phyloP scores from a whole-genome alignment of 2,797 vertebrate genomes.

The Arnoldichthys spilopterus region DNA sequence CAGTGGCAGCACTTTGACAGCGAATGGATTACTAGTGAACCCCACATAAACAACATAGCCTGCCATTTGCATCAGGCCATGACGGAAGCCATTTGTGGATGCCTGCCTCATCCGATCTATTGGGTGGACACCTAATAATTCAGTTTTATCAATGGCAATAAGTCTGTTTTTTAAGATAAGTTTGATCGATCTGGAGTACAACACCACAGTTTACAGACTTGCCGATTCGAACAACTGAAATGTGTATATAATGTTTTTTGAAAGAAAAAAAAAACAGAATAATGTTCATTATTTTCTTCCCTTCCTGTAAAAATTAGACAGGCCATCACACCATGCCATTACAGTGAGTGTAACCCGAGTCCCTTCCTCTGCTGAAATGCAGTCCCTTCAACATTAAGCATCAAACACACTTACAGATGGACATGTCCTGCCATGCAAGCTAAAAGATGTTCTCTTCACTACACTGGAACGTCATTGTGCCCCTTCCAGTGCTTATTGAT shows the following conservation, averaged over 20 bases:
- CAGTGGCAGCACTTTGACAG: slow-evolving; percentile 28
- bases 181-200: neutral
- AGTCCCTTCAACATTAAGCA: slow-evolving; percentile 31
- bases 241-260: neutral
- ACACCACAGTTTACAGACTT: slow-evolving; percentile 6
- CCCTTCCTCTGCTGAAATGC: slow-evolving; percentile 39
- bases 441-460: slow-evolving; percentile 44
- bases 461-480: slow-evolving; percentile 33
- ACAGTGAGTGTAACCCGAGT: slow-evolving; percentile 10
- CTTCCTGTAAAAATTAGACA: slow-evolving; percentile 4
- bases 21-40: slow-evolving; percentile 27
- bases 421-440: slow-evolving; percentile 34
- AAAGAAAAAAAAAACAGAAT: neutral
- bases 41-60: slow-evolving; percentile 14
- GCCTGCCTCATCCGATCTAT: slow-evolving; percentile 5
- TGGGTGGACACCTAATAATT: slow-evolving; percentile 30
- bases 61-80: slow-evolving; percentile 1
- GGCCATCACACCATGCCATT: slow-evolving; percentile 15
- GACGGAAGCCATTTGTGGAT: neutral
- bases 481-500: slow-evolving; percentile 30
- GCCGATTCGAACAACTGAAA: slow-evolving; percentile 10
- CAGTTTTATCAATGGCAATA: slow-evolving; percentile 11
- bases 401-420: neutral
- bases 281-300: slow-evolving; percentile 26
- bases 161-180: slow-evolving; percentile 18